A percentile compares a stretch with the other conserved stretches of the same genome.
These are phyloP conservation scores for Synergus laeviventris DNA, from an alignment of 2,888 invertebrate genomes.

Conservation along the genomic window DNA sequence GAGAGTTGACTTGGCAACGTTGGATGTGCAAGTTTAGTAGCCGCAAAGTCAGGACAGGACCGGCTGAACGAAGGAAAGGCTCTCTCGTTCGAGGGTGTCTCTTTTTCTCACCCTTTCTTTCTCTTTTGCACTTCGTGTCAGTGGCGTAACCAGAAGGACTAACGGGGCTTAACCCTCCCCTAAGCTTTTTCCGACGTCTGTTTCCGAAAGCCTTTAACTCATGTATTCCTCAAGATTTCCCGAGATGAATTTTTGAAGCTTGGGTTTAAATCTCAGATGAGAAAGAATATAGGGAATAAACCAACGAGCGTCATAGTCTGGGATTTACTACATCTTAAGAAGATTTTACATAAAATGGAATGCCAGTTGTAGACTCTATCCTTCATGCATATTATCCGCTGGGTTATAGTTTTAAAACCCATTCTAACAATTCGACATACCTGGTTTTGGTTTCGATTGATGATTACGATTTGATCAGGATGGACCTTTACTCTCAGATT, in stretches of 20 bases:
- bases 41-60: slow-evolving; percentile 54
- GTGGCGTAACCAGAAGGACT: slow-evolving; percentile 40
- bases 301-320: neutral
- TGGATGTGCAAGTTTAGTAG: slow-evolving; percentile 64
- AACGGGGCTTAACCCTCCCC: slow-evolving; percentile 34
- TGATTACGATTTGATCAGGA: neutral
- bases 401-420: too few relatives aligned
- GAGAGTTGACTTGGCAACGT: slow-evolving; percentile 61
- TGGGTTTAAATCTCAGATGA: slow-evolving; percentile 10
- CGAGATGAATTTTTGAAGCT: slow-evolving; percentile 26
- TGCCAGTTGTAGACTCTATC: neutral
- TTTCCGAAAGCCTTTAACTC: slow-evolving; percentile 5
- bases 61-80: slow-evolving; percentile 32
- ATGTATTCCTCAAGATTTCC: slow-evolving; percentile 21
- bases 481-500: neutral
- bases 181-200: slow-evolving; percentile 17
- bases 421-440: too few relatives aligned
- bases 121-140: slow-evolving; percentile 18
- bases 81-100: slow-evolving; percentile 27
- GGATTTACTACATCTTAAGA: slow-evolving; percentile 23
- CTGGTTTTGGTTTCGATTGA: neutral
- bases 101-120: slow-evolving; percentile 36
- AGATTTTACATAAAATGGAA: slow-evolving; percentile 12
- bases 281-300: slow-evolving; percentile 1
- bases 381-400: neutral